Evolutionary conservation across 2,113 vertebrate genomes (phyloP).

Genomic region (Columba janthina): DNA sequence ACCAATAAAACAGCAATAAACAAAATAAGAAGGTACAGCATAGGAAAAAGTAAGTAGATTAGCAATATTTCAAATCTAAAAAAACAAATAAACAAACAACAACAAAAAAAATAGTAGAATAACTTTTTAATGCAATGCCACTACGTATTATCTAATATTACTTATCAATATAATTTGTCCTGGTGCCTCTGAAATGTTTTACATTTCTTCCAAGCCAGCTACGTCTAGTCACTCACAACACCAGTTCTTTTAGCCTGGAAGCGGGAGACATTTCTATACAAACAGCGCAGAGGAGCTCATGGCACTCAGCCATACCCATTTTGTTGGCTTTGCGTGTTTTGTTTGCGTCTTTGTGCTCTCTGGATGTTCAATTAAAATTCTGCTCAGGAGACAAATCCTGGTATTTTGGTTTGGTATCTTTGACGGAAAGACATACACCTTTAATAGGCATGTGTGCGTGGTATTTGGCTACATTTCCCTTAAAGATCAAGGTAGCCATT

Average conservation of each 20-base stretch:
- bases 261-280: fast-evolving
- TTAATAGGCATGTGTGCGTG: fast-evolving
- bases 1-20: background rate
- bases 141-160: background rate
- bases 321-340: background rate
- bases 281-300: background rate
- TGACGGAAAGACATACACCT: no score
- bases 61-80: background rate
- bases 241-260: background rate
- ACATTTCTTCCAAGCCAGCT: background rate
- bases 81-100: background rate
- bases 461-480: no score
- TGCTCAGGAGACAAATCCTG: background rate
- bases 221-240: background rate
- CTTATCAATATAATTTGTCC: no score
- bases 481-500: background rate
- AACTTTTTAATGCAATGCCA: background rate
- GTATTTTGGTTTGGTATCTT: background rate
- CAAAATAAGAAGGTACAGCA: background rate
- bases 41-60: background rate
- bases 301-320: background rate
- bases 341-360: background rate
- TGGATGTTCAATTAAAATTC: background rate
- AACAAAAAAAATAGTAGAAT: no score
- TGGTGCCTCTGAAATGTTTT: background rate